These are phyloP conservation scores for Circaetus cinerascens DNA, from an alignment of 2,113 vertebrate genomes.

Conservation along the genomic window DNA sequence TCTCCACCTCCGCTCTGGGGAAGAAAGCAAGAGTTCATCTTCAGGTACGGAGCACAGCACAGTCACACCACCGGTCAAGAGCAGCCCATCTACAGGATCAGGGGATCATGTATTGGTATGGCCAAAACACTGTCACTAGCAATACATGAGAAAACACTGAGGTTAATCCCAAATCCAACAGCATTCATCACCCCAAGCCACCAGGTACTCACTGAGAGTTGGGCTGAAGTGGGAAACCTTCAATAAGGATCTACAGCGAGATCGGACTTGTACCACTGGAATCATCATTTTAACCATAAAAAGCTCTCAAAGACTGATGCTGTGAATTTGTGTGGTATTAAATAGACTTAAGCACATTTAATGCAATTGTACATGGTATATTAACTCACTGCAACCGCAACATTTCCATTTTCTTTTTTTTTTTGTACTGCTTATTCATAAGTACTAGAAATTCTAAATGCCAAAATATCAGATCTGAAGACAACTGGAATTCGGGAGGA, in stretches of 20 bases:
- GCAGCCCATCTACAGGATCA: neutral
- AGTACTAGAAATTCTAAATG: neutral
- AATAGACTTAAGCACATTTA: neutral
- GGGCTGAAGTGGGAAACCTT: neutral
- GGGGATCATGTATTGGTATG: fast-evolving
- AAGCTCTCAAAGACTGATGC: neutral
- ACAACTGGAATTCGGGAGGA: neutral
- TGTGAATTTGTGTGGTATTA: neutral
- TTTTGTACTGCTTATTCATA: neutral
- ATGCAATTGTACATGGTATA: neutral
- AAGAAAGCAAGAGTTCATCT: neutral
- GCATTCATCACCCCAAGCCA: neutral
- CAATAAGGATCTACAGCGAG: fast-evolving
- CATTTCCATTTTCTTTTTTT: neutral
- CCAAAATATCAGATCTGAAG: neutral
- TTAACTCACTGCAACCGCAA: neutral
- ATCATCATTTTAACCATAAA: neutral
- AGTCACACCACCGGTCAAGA: fast-evolving
- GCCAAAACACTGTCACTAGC: neutral
- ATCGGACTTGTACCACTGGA: neutral
- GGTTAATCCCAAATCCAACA: neutral
- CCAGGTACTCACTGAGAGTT: neutral
- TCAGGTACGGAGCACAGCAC: neutral
- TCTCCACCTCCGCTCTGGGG: conserved; percentile 82
- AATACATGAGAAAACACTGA: neutral